Evolutionary conservation across 2,113 vertebrate species (phyloP), one percentile per base, ranked within the genome.

Genomic region (Tylochromis polylepis): DNA sequence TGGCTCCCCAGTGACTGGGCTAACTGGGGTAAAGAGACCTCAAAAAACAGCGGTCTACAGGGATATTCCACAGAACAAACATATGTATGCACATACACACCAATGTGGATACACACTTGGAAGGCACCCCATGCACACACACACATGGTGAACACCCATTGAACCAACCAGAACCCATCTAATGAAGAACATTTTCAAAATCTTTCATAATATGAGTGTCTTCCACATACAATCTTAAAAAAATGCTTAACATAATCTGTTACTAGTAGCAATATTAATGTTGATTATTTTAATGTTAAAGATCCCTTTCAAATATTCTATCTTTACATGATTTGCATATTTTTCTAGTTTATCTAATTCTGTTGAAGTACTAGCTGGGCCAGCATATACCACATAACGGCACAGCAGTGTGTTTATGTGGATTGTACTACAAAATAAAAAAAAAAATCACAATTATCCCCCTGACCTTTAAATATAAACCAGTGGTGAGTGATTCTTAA

Each of bases 1-100:
- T 85, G 53, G 82, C 83, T 96, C 95, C 95, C 95, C 41, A 89
- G 95, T 94, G 95, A 92, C 88, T 53, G 41, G 51, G 87, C 83
- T 89, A 85, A 90, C 90, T 91, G 90, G 82, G 85, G 77, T 88
- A 92, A 92, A 93, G 94, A 94, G 85, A 92, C 58, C 82, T 88
- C 95, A 95, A 95, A 95, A 88, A 91, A 92, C 88, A 90, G 70
- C 10, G 9, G 90, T 94, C 94, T 92, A n/a, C 77, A 57, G 94
- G 90, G 93, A 94, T 79, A 77, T 75, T 75, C n/a, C 57, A 56
- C 79, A 85, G 60, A 86, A 67, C 55, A 65, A 60, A 62, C 70
- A 79, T 80, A 72, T 29, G 60, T 67, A 80, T 12, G 46, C 65
- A 79, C 18, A 82, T 31, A 79, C 58, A 85, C 24, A 56, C 31